Evolutionary conservation across 2,797 vertebrate species (phyloP).

Genomic region (Bucorvus abyssinicus): DNA sequence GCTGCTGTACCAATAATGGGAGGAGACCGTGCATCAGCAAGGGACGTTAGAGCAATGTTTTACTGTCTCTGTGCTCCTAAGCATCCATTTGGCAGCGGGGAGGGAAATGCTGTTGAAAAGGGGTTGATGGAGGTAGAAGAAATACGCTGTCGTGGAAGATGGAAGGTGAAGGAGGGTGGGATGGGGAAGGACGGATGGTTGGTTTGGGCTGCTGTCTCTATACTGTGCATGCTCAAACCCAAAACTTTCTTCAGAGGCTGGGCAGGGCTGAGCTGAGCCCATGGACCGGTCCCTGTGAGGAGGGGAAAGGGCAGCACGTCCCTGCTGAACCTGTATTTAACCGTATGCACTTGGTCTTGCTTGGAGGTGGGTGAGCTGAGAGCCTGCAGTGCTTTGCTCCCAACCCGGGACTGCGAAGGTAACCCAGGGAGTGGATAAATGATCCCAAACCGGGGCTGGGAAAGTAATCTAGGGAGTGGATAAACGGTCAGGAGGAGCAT

Average conservation of each 20-base stretch:
- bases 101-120: background rate
- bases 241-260: background rate
- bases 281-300: background rate
- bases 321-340: background rate
- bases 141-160: rapidly evolving
- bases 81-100: background rate
- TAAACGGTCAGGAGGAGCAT: background rate
- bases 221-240: rapidly evolving
- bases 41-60: background rate
- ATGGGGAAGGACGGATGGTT: background rate
- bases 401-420: background rate
- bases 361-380: background rate
- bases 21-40: background rate
- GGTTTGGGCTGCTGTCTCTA: background rate
- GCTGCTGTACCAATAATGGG: background rate
- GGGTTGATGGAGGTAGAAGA: background rate
- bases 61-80: background rate
- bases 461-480: background rate
- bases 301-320: background rate
- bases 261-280: background rate
- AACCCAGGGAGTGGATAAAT: background rate
- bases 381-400: background rate
- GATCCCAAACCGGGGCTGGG: background rate
- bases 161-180: background rate
- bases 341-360: rapidly evolving